A percentile compares a stretch with the other conserved stretches of the same genome.
Evolutionary conservation across 2,797 vertebrate genomes (phyloP).

Genomic region (Tiaroga cobitis): DNA sequence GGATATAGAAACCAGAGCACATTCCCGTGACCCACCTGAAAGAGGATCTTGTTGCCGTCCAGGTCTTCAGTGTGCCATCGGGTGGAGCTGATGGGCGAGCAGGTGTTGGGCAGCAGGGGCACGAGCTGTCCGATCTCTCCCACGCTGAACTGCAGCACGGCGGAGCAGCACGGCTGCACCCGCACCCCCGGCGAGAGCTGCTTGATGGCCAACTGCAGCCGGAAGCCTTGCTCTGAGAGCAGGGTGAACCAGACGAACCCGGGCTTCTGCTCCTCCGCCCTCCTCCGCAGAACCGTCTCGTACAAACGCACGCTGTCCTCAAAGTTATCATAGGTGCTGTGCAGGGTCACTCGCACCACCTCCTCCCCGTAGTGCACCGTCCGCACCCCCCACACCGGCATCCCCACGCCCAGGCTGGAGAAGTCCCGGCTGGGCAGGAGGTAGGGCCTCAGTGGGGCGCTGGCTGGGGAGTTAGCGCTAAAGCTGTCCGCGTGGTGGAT

Average conservation of each 20-base stretch:
- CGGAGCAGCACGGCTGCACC: slow-evolving; percentile 81
- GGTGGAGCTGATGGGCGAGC: slow-evolving; percentile 88
- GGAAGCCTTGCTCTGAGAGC: slow-evolving; percentile 67
- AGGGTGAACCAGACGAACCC: slow-evolving; percentile 86
- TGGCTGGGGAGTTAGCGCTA: slow-evolving; percentile 29
- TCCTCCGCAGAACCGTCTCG: slow-evolving; percentile 85
- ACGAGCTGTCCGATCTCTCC: slow-evolving; percentile 92
- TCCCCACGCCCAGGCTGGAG: slow-evolving; percentile 86
- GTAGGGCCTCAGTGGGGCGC: slow-evolving; percentile 64
- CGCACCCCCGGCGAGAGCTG: slow-evolving; percentile 84
- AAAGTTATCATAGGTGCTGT: slow-evolving; percentile 89
- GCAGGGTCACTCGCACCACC: slow-evolving; percentile 87
- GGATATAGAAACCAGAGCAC: background rate
- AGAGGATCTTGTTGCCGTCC: slow-evolving; percentile 91
- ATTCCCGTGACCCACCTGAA: slow-evolving; percentile 81
- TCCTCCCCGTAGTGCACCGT: slow-evolving; percentile 83
- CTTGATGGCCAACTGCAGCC: slow-evolving; percentile 89
- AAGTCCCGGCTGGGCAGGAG: slow-evolving; percentile 82
- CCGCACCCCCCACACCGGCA: slow-evolving; percentile 92
- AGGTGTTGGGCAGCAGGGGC: slow-evolving; percentile 91
- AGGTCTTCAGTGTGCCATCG: slow-evolving; percentile 97
- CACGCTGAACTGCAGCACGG: slow-evolving; percentile 90
- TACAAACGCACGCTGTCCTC: slow-evolving; percentile 89
- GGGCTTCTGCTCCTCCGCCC: slow-evolving; percentile 81
- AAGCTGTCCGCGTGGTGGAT: slow-evolving; percentile 78